Conservation (phyloP, 1,140 invertebrate genomes). For the Batillaria attramentaria region DNA sequence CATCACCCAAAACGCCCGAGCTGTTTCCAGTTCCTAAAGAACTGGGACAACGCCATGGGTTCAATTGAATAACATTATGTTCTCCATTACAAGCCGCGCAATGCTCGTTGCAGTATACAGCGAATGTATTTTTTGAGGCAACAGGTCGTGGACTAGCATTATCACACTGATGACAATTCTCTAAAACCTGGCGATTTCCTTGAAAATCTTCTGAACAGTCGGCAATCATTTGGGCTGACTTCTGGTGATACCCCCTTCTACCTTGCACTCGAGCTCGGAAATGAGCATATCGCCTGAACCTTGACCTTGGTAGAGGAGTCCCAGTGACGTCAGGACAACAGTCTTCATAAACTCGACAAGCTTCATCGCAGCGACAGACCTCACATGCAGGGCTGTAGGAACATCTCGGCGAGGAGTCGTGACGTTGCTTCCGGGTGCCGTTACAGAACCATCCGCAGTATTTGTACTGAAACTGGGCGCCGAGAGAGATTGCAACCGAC, state of each 20-base stretch:
- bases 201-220: neutral
- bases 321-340: slow-evolving; percentile 4
- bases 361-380: slow-evolving; percentile 5
- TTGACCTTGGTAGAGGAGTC: neutral
- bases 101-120: slow-evolving; percentile 5
- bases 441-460: neutral
- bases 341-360: slow-evolving; percentile 11
- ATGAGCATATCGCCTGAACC: neutral
- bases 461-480: slow-evolving; percentile 5
- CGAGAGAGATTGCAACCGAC: neutral
- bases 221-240: neutral
- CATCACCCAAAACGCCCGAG: neutral
- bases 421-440: neutral
- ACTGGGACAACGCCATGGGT: too few relatives aligned
- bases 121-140: neutral
- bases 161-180: neutral
- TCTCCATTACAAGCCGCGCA: slow-evolving; percentile 19
- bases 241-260: neutral
- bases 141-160: neutral
- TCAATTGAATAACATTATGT: neutral
- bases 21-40: too few relatives aligned
- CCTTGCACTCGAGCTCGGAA: too few relatives aligned
- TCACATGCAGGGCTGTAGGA: neutral
- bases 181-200: neutral
- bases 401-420: too few relatives aligned